A percentile compares a stretch with the other conserved stretches of the same genome.
Conservation (phyloP, 2,797 vertebrate genomes). For the Oreochromis grahami region DNA sequence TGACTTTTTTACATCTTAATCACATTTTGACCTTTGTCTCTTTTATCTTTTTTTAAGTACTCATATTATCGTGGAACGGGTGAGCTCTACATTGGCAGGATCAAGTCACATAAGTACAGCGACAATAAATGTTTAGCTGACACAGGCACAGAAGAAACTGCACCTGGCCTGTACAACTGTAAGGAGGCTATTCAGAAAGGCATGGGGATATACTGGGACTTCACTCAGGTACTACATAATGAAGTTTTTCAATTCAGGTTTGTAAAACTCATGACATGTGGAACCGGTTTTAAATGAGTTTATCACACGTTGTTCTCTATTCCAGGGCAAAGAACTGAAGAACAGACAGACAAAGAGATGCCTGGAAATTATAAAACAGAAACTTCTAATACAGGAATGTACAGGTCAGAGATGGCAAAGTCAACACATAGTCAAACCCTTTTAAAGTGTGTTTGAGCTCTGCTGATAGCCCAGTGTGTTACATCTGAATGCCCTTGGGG, state of each 20-base stretch:
- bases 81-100: constrained; percentile 31
- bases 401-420: too few species aligned
- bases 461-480: background rate
- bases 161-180: constrained; percentile 60
- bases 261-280: too few species aligned
- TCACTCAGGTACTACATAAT: background rate
- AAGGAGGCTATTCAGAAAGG: constrained; percentile 55
- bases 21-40: background rate
- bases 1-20: background rate
- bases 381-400: too few species aligned
- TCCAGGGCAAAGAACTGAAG: constrained; percentile 64
- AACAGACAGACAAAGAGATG: too few species aligned
- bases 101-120: constrained; percentile 70
- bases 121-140: constrained; percentile 71
- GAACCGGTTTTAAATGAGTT: too few species aligned
- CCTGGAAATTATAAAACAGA: too few species aligned
- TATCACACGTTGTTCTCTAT: background rate
- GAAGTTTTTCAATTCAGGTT: background rate
- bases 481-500: background rate
- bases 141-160: constrained; percentile 1
- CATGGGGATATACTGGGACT: constrained; percentile 50
- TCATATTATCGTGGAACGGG: constrained; percentile 47
- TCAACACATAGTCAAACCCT: constrained; percentile 51
- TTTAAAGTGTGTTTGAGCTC: constrained; percentile 29
- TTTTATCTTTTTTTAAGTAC: constrained; percentile 3